Percentiles rank a stretch among this genome's conserved stretches.
These are phyloP conservation scores for Luperina testacea DNA, from an alignment of 2,888 invertebrate genomes.

Conservation along the genomic window DNA sequence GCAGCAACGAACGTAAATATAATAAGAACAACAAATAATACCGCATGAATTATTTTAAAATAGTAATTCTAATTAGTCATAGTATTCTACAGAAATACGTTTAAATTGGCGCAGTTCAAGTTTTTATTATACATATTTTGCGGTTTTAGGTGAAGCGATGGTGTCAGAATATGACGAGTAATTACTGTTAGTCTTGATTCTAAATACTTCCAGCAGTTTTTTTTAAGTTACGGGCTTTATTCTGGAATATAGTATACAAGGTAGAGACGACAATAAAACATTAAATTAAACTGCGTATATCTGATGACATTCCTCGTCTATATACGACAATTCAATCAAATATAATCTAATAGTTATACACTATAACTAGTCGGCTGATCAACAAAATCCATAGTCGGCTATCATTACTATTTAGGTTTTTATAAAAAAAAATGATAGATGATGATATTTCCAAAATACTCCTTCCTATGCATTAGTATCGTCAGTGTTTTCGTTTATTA, in stretches of 20 bases:
- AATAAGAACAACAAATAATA: constrained; percentile 15
- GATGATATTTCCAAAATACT: not conserved
- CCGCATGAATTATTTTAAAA: not conserved
- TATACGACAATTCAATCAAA: too few species aligned
- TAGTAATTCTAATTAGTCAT: constrained; percentile 21
- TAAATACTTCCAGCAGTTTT: not conserved
- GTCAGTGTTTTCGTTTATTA: not conserved
- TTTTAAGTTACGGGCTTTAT: not conserved
- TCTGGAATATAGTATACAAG: not conserved
- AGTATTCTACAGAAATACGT: not conserved
- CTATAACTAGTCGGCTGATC: not conserved
- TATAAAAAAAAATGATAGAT: too few species aligned
- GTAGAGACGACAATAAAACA: too few species aligned
- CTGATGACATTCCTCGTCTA: not conserved
- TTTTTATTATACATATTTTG: not conserved
- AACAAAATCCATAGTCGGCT: not conserved
- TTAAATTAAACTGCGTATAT: not conserved
- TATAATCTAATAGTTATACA: not conserved
- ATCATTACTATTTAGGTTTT: too few species aligned
- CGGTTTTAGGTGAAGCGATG: not conserved
- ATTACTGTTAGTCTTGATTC: not conserved
- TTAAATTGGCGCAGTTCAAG: not conserved
- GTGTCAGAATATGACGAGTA: constrained; percentile 1
- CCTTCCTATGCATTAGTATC: not conserved
- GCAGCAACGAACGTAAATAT: constrained; percentile 20